phyloP scores from a whole-genome alignment of 2,888 invertebrate genomes.

The Agrotis puta region DNA sequence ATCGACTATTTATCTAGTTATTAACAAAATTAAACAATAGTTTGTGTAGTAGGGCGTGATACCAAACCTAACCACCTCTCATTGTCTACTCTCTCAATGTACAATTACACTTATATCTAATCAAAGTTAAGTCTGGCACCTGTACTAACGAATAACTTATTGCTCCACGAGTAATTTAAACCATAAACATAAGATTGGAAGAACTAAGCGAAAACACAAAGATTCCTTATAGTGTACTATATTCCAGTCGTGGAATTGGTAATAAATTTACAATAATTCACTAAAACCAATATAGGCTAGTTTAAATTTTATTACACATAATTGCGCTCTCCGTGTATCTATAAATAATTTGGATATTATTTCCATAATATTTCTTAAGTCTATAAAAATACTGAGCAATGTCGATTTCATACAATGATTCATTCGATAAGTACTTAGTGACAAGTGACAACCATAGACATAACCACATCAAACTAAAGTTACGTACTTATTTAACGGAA shows the following conservation, averaged over 20 bases:
- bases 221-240: slow-evolving; percentile 64
- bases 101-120: slow-evolving; percentile 74
- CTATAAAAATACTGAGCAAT: slow-evolving; percentile 91
- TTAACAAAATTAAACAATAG: slow-evolving; percentile 77
- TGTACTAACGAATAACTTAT: slow-evolving; percentile 76
- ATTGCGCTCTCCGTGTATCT: slow-evolving; percentile 79
- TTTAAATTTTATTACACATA: slow-evolving; percentile 75
- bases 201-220: slow-evolving; percentile 76
- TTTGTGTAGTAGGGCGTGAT: slow-evolving; percentile 63
- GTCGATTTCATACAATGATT: slow-evolving; percentile 84
- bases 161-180: slow-evolving; percentile 72
- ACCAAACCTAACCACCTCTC: slow-evolving; percentile 65
- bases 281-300: slow-evolving; percentile 78
- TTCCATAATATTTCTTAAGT: slow-evolving; percentile 84
- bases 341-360: slow-evolving; percentile 86
- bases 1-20: slow-evolving; percentile 75
- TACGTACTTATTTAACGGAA: slow-evolving; percentile 78
- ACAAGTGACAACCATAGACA: slow-evolving; percentile 79
- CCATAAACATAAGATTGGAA: slow-evolving; percentile 77
- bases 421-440: slow-evolving; percentile 75
- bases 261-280: slow-evolving; percentile 74
- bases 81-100: slow-evolving; percentile 69
- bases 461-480: slow-evolving; percentile 78
- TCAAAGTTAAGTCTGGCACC: slow-evolving; percentile 79
- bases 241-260: slow-evolving; percentile 62